These are phyloP conservation scores for Leptosomus discolor DNA, from an alignment of 2,113 vertebrate species.

Conservation along the genomic window DNA sequence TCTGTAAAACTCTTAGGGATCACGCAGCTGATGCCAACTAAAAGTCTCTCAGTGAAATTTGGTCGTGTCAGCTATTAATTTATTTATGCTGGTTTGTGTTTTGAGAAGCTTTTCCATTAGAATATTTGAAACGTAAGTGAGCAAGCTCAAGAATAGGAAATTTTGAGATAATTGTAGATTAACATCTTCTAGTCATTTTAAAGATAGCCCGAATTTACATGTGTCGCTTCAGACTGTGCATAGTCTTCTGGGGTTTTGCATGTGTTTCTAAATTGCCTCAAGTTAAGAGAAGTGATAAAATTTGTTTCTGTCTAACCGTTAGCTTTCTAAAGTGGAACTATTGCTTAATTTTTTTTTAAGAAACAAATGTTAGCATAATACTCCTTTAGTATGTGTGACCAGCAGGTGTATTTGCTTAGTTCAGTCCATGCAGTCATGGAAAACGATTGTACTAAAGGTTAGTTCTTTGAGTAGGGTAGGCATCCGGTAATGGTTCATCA, in stretches of 20 bases:
- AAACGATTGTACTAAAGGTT: neutral
- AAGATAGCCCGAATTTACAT: neutral
- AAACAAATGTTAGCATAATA: neutral
- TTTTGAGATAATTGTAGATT: neutral
- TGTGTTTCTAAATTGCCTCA: neutral
- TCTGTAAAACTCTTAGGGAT: neutral
- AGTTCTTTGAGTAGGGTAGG: neutral
- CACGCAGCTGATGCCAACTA: neutral
- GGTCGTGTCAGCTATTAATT: neutral
- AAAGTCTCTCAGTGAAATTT: neutral
- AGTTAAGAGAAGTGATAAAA: neutral
- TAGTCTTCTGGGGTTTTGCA: neutral
- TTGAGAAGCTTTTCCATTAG: neutral
- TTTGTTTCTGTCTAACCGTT: neutral
- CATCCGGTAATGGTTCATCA: neutral
- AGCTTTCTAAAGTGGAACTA: neutral
- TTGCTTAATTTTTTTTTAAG: neutral
- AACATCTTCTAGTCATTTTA: neutral
- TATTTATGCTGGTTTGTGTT: neutral
- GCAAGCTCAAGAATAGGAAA: neutral
- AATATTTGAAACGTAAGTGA: neutral
- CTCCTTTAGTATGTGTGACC: neutral
- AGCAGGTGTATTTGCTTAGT: neutral
- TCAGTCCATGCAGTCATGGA: neutral
- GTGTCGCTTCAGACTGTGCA: neutral